Evolutionary conservation across 2,113 vertebrate genomes (phyloP).

Genomic region (Odocoileus hemionus): DNA sequence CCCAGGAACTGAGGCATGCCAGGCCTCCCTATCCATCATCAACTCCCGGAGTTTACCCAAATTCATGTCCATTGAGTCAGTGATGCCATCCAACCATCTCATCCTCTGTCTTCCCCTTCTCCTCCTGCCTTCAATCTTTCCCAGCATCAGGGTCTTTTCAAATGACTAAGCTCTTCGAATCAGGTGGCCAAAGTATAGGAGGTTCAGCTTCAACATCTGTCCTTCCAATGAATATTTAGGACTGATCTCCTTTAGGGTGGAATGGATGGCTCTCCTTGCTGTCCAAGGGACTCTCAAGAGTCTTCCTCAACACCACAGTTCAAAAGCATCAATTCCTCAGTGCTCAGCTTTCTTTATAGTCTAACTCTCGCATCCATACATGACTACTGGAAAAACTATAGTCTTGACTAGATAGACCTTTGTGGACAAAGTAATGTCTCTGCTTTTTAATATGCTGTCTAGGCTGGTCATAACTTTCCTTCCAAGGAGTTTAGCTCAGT

Average conservation of each 20-base stretch:
- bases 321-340: too few relatives aligned
- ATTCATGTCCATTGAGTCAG: background rate
- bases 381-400: too few relatives aligned
- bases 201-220: background rate
- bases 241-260: background rate
- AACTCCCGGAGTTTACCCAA: background rate
- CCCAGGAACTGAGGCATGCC: fast-evolving
- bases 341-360: too few relatives aligned
- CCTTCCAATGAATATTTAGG: background rate
- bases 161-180: background rate
- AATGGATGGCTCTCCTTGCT: background rate
- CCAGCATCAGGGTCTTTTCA: background rate
- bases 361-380: too few relatives aligned
- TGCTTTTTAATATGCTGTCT: too few relatives aligned
- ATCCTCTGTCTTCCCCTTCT: background rate
- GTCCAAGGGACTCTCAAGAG: too few relatives aligned
- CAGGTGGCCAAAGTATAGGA: background rate
- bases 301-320: too few relatives aligned
- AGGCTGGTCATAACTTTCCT: too few relatives aligned
- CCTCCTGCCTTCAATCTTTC: background rate
- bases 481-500: background rate
- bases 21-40: background rate
- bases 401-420: too few relatives aligned
- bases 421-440: too few relatives aligned
- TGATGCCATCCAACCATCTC: background rate